Conservation (phyloP, 2,113 vertebrate genomes). For the Chroicocephalus ridibundus region DNA sequence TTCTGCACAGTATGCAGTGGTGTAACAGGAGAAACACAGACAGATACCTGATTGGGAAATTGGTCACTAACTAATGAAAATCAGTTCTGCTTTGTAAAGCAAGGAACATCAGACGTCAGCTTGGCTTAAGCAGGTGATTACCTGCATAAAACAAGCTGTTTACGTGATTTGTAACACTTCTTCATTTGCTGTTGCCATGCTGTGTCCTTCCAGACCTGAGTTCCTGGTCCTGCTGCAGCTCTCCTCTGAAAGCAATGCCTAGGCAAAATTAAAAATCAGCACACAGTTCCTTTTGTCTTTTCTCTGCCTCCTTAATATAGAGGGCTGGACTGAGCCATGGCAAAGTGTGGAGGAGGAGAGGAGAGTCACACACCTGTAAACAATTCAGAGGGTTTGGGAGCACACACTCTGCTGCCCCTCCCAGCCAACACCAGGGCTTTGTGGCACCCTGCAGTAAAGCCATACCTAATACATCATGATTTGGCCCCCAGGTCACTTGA, state of each 20-base stretch:
- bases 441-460: neutral
- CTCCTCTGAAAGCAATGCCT: neutral
- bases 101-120: neutral
- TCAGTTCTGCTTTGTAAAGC: neutral
- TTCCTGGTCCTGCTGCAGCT: neutral
- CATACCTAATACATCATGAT: neutral
- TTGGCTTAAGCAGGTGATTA: neutral
- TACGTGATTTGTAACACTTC: neutral
- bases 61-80: neutral
- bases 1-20: neutral
- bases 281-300: neutral
- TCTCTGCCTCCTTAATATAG: neutral
- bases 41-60: neutral
- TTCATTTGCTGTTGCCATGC: neutral
- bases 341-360: neutral
- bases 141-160: neutral
- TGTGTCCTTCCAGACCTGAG: neutral
- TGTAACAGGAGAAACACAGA: neutral
- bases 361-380: neutral
- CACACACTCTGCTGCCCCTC: fast-evolving
- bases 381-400: neutral
- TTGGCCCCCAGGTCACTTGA: fast-evolving
- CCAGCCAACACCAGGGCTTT: neutral
- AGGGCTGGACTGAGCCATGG: neutral
- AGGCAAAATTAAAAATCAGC: neutral